These are phyloP conservation scores for Chydorus sphaericus DNA, from an alignment of 2,888 invertebrate species.

Conservation along the genomic window DNA sequence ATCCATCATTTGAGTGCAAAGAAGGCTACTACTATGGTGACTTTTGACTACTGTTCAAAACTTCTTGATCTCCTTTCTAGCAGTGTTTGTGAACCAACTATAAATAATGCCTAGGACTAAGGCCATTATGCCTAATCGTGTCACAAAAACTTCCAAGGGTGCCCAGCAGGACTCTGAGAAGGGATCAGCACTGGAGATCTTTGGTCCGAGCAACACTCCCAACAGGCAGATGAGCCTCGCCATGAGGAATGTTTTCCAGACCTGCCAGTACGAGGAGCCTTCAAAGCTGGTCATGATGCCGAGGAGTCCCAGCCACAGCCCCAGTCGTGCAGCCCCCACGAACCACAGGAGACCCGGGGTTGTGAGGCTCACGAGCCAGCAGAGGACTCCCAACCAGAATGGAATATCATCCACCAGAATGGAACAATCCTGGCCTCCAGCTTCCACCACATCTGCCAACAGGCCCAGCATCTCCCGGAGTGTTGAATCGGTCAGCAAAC, in stretches of 20 bases:
- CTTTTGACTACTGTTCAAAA: no score
- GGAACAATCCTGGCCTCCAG: conserved; percentile 11
- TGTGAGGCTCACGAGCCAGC: neutral
- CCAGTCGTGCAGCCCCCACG: conserved; percentile 1
- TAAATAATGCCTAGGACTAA: conserved; percentile 3
- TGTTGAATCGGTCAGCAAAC: neutral
- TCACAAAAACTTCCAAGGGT: neutral
- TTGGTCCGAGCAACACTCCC: conserved; percentile 1
- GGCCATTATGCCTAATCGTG: neutral
- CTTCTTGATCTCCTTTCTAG: no score
- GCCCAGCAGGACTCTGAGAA: neutral
- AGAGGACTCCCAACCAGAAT: neutral
- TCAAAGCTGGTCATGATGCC: neutral
- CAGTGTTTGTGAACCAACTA: no score
- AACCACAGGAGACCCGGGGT: neutral
- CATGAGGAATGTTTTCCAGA: conserved; percentile 11
- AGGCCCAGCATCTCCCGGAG: neutral
- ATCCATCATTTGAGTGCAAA: no score
- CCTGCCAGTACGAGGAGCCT: conserved; percentile 11
- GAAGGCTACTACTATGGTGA: no score
- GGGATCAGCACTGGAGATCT: neutral
- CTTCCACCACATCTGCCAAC: neutral
- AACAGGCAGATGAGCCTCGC: conserved; percentile 8
- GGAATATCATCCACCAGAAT: neutral
- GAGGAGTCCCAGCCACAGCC: conserved; percentile 13